Conservation (phyloP, 2,113 vertebrate species). For the Petroica traversi region DNA sequence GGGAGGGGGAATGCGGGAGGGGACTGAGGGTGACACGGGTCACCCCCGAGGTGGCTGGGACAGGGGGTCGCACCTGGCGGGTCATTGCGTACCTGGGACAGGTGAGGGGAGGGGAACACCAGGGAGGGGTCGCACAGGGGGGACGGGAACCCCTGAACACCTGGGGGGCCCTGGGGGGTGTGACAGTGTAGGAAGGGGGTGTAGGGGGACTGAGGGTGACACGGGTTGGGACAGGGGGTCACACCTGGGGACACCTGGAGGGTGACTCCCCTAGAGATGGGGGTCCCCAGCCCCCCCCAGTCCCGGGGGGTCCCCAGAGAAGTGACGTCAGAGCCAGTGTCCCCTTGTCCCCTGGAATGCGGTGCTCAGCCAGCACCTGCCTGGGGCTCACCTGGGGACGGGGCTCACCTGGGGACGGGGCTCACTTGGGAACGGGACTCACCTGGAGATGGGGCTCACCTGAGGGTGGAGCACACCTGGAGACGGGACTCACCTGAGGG, state of each 20-base stretch:
- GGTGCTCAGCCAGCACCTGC: background rate
- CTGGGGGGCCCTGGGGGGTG: too few species aligned
- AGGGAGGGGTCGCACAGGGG: too few species aligned
- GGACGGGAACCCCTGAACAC: background rate
- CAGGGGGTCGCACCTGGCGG: background rate
- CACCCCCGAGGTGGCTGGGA: too few species aligned
- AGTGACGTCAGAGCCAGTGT: background rate
- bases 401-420: background rate
- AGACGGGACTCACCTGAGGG: too few species aligned
- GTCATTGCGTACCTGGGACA: background rate
- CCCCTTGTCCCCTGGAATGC: fast-evolving
- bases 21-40: slow-evolving; percentile 32
- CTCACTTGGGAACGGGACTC: too few species aligned
- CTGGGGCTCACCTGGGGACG: too few species aligned
- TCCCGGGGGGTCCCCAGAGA: too few species aligned
- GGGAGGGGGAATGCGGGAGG: slow-evolving; percentile 61
- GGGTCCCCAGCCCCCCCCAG: background rate
- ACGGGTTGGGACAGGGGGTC: too few species aligned
- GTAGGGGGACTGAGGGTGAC: too few species aligned
- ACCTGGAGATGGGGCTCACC: too few species aligned
- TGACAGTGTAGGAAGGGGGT: too few species aligned
- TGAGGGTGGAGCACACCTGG: too few species aligned
- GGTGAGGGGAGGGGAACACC: background rate
- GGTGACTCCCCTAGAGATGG: background rate
- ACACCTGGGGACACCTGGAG: background rate